Evolutionary conservation across 2,113 vertebrate species (phyloP), one percentile per base, ranked within the genome.

Genomic region (Tenrec ecaudatus): DNA sequence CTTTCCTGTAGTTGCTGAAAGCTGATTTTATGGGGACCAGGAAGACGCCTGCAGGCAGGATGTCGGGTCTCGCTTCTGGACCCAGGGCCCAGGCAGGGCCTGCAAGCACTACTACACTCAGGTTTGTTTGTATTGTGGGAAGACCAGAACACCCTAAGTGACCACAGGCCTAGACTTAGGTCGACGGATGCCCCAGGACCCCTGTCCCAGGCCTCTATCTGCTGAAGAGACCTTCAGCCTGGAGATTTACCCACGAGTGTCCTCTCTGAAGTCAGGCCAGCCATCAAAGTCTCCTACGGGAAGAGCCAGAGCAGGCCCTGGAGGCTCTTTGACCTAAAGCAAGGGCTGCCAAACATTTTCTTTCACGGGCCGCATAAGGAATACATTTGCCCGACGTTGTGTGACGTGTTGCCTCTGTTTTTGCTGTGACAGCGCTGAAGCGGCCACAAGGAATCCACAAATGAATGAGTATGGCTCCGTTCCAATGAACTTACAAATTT

Each of bases 391-490:
- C 40, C 19, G 57, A 81, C 40, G 81, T 82, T 78, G 15, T 36
- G 78, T n/a, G n/a, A 23, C 40, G 73, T 6, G 3, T 4, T 25
- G 75, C 75, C 69, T 53, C 58, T 33, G 33, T 3, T 38, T 27
- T 27, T 33, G 38, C 62, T 9, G 3, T 1, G 43, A 69, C 0
- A 9, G 20, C 0, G 0, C 33, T 27, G 10, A 29, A 57, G 23
- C 25, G 40, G 69, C 23, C 29, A 64, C 62, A 20, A 3, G 3
- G 27, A 7, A 40, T 12, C 66, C 57, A 10, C 11, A 33, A 77
- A 94, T n/a, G 73, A 75, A 25, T 33, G 7, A 91, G 11, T 5
- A 11, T 20, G 2, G 6, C 0, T 38, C 20, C 7, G 4, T 29
- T n/a, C 38, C n/a, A 78, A 33, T 22, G 69, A 66, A 36, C 64